Percentiles rank a stretch among this genome's conserved stretches.
Conservation (phyloP, 2,888 invertebrate species). For the Eristalis pertinax region DNA sequence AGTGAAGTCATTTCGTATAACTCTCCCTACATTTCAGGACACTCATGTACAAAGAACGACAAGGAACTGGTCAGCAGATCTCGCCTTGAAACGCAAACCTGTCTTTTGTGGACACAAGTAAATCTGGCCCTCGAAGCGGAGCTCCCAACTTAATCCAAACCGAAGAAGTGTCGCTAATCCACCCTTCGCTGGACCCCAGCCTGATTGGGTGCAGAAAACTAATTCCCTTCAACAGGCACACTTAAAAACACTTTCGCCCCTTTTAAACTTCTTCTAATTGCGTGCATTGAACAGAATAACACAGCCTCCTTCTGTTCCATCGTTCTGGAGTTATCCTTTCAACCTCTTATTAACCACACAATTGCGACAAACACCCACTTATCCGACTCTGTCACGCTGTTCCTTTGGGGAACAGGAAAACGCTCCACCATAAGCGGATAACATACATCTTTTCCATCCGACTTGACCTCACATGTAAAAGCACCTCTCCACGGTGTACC, state of each 20-base stretch:
- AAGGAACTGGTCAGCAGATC: no score
- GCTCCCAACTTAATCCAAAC: no score
- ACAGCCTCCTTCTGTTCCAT: background rate
- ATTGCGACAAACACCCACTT: background rate
- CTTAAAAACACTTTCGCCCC: background rate
- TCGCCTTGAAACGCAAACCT: no score
- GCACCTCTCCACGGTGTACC: background rate
- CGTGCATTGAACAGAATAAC: background rate
- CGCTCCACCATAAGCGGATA: conserved; percentile 57
- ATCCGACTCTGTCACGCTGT: conserved; percentile 36
- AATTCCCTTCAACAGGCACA: no score
- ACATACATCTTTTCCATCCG: conserved; percentile 50
- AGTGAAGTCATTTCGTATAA: no score
- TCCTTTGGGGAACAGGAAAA: conserved; percentile 42
- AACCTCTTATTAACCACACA: background rate
- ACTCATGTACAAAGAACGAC: no score
- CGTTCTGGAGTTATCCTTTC: no score
- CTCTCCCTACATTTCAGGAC: no score
- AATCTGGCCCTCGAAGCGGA: no score
- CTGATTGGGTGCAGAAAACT: background rate
- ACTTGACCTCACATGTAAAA: conserved; percentile 53
- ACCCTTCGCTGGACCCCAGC: background rate
- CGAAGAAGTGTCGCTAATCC: no score
- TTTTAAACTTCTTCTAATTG: background rate
- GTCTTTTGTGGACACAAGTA: no score